Evolutionary conservation across 1,140 invertebrate genomes (phyloP), one percentile per base, ranked within the genome.

Genomic region (Patella vulgata): DNA sequence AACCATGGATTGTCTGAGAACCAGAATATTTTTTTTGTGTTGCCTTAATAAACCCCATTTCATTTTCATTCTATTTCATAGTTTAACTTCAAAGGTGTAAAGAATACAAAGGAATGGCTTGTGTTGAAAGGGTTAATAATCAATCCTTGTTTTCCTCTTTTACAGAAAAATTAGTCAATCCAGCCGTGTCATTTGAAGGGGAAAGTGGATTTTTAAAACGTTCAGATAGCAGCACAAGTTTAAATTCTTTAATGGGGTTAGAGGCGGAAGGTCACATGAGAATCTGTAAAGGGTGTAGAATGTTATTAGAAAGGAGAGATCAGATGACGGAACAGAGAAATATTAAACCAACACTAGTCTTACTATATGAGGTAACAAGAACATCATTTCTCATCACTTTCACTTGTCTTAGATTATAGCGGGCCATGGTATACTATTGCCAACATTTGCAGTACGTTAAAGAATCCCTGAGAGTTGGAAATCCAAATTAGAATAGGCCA

Each of bases 281-380:
- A 57, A 86, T 94, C 17, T 98, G 95, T 80, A 86, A 88, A 28
- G 91, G 94, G 72, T 97, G 95, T 78, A 90, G 91, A 42, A 70
- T 77, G 75, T 86, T 96, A 28, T 85, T 98, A n/a, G 92, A 95
- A 67, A 84, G 89, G 19, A 83, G 94, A 48, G 90, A 93, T 78
- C 89, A 90, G 72, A 88, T 93, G 68, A 91, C 95, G 75, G 91
- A 94, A 63, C 90, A 90, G 60, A 88, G 91, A 68, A 91, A 90
- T 64, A 88, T 88, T 27, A 92, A 92, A 75, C 92, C 95, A 3
- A 85, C 89, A 2, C 88, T 97, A 33, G 88, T 91, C 36, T 89
- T 93, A 53, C 87, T 94, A 31, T 97, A 98, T 85, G 91, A 93
- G 48, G 83, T 85, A 71, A 67, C 11, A 25, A 53, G 30, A 8